Evolutionary conservation across 2,113 vertebrate species (phyloP).

Genomic region (Nerophis ophidion): DNA sequence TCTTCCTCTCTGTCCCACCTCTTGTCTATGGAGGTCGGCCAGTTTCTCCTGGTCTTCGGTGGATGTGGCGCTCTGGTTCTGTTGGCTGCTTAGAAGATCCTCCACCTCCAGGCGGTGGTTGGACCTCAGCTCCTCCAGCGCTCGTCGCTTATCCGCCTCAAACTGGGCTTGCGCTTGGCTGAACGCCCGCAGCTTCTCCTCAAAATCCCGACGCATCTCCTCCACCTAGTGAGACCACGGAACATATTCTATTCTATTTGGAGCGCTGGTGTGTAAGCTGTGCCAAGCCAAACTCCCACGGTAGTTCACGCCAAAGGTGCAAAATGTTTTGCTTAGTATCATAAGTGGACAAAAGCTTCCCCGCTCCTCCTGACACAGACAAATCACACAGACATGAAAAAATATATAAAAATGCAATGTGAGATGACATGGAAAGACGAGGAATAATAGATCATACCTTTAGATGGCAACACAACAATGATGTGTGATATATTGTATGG

Average conservation of each 20-base stretch:
- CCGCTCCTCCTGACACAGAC: neutral
- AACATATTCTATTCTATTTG: slow-evolving; percentile 37
- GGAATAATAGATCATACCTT: neutral
- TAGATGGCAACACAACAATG: neutral
- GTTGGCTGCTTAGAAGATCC: slow-evolving; percentile 84
- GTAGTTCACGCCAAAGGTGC: slow-evolving; percentile 1
- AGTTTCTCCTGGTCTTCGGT: slow-evolving; percentile 84
- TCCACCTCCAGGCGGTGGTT: slow-evolving; percentile 84
- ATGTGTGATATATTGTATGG: slow-evolving; percentile 22
- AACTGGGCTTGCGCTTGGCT: slow-evolving; percentile 86
- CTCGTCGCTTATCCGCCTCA: slow-evolving; percentile 85
- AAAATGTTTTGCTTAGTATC: neutral
- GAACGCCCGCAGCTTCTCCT: slow-evolving; percentile 87
- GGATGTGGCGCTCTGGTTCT: slow-evolving; percentile 79
- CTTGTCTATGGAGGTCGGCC: slow-evolving; percentile 78
- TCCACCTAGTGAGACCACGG: slow-evolving; percentile 81
- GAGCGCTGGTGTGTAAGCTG: slow-evolving; percentile 31
- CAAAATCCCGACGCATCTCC: slow-evolving; percentile 92
- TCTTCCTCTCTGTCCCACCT: slow-evolving; percentile 59
- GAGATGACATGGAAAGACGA: slow-evolving; percentile 25
- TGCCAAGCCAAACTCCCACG: slow-evolving; percentile 55
- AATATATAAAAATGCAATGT: slow-evolving; percentile 31
- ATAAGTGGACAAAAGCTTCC: neutral
- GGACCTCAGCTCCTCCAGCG: slow-evolving; percentile 82
- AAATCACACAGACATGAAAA: slow-evolving; percentile 24